Percentiles rank a stretch among this genome's conserved stretches.
Conservation (phyloP, 2,888 invertebrate species). For the Acrobasis repandana region DNA sequence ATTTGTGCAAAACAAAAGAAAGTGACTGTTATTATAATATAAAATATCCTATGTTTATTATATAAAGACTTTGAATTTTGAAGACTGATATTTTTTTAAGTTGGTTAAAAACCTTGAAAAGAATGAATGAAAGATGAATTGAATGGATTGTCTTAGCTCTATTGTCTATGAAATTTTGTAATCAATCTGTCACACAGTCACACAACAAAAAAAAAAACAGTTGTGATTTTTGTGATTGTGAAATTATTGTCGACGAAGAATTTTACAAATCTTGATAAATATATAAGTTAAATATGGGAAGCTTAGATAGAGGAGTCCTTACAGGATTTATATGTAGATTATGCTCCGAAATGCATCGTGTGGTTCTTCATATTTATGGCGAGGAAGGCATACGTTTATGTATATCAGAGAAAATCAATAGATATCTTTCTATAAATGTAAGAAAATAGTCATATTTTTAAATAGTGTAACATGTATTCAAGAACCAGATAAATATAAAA, state of each 20-base stretch:
- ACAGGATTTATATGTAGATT: conserved; percentile 93
- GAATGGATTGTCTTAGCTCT: background rate
- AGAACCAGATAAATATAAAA: background rate
- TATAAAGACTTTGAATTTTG: too few species aligned
- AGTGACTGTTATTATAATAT: too few species aligned
- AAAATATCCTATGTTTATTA: too few species aligned
- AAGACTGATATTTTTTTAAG: too few species aligned
- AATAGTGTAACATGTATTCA: background rate
- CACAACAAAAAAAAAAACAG: background rate
- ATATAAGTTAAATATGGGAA: conserved; percentile 84
- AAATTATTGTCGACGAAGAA: background rate
- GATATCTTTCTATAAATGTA: conserved; percentile 91
- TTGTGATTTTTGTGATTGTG: conserved; percentile 12
- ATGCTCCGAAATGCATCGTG: conserved; percentile 93
- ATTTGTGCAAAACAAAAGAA: too few species aligned
- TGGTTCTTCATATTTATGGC: conserved; percentile 92
- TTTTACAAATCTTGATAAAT: background rate
- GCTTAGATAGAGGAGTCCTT: conserved; percentile 90
- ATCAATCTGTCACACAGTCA: too few species aligned
- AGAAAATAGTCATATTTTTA: conserved; percentile 5
- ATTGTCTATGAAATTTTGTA: conserved; percentile 2
- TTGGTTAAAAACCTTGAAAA: too few species aligned
- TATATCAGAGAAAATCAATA: conserved; percentile 91
- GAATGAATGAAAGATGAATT: background rate
- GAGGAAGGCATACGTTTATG: conserved; percentile 89